Conservation (phyloP, 2,888 invertebrate species). For the Oscheius sp. region DNA sequence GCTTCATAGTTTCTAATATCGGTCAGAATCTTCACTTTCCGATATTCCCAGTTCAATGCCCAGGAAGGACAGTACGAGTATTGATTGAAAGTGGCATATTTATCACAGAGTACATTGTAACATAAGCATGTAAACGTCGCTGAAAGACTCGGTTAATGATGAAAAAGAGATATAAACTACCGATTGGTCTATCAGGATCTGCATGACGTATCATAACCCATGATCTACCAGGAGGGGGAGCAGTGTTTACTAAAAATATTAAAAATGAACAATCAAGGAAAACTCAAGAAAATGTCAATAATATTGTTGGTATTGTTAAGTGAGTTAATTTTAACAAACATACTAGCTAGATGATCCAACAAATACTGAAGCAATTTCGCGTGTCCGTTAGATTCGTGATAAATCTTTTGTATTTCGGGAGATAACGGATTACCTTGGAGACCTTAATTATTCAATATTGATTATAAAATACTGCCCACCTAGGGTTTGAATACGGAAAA, state of each 20-base stretch:
- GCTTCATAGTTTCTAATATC: slow-evolving; percentile 95
- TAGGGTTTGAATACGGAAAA: slow-evolving; percentile 93
- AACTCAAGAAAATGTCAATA: neutral
- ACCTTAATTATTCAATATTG: slow-evolving; percentile 66
- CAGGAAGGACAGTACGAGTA: slow-evolving; percentile 99
- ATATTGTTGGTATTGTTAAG: neutral
- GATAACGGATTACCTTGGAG: slow-evolving; percentile 87
- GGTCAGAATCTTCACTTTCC: slow-evolving; percentile 91
- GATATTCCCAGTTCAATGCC: slow-evolving; percentile 98
- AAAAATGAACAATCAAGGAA: neutral
- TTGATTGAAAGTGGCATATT: slow-evolving; percentile 96
- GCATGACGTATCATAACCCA: slow-evolving; percentile 66
- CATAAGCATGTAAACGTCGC: slow-evolving; percentile 93
- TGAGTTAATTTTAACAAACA: slow-evolving; percentile 67
- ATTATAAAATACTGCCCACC: slow-evolving; percentile 75
- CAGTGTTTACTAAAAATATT: slow-evolving; percentile 59
- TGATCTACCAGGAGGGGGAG: slow-evolving; percentile 62
- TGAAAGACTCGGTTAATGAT: slow-evolving; percentile 39
- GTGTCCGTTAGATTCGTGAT: slow-evolving; percentile 92
- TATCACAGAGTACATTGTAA: slow-evolving; percentile 98
- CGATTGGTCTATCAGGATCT: slow-evolving; percentile 68
- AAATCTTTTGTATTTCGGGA: slow-evolving; percentile 90
- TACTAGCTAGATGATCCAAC: slow-evolving; percentile 95
- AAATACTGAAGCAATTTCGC: slow-evolving; percentile 92
- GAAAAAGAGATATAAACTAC: slow-evolving; percentile 44